These are phyloP conservation scores for Bimastos eiseni DNA, from an alignment of 2,888 invertebrate species.

Conservation along the genomic window DNA sequence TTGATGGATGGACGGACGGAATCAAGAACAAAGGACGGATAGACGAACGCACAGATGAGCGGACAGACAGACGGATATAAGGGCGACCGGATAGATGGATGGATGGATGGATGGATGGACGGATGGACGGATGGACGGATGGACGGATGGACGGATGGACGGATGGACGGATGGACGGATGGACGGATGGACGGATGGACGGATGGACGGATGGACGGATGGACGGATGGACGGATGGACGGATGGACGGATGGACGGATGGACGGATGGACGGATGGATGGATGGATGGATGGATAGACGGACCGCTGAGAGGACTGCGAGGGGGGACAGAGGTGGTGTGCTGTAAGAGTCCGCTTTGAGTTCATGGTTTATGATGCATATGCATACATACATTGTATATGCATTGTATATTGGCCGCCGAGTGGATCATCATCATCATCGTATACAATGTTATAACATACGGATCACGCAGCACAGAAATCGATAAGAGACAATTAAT, in stretches of 20 bases:
- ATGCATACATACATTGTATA: constrained; percentile 18
- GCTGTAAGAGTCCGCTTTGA: not conserved
- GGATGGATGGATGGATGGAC: too few relatives aligned
- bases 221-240: not conserved
- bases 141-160: too few relatives aligned
- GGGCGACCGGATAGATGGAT: too few relatives aligned
- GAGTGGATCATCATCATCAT: constrained; percentile 17
- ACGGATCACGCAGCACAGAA: constrained; percentile 25
- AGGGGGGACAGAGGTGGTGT: not conserved
- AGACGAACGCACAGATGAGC: too few relatives aligned
- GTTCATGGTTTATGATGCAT: not conserved
- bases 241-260: not conserved
- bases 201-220: too few relatives aligned
- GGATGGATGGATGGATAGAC: not conserved
- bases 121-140: too few relatives aligned
- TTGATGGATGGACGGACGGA: not conserved
- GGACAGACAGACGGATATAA: too few relatives aligned
- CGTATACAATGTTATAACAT: constrained; percentile 23
- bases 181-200: too few relatives aligned
- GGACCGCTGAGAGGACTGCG: too few relatives aligned
- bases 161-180: too few relatives aligned
- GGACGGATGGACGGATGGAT: too few relatives aligned
- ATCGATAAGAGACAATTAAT: constrained; percentile 25
- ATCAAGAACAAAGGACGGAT: not conserved
- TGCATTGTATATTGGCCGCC: too few relatives aligned